These are phyloP conservation scores for Myotis lucifugus DNA, from an alignment of 2,113 vertebrate species.

Conservation along the genomic window DNA sequence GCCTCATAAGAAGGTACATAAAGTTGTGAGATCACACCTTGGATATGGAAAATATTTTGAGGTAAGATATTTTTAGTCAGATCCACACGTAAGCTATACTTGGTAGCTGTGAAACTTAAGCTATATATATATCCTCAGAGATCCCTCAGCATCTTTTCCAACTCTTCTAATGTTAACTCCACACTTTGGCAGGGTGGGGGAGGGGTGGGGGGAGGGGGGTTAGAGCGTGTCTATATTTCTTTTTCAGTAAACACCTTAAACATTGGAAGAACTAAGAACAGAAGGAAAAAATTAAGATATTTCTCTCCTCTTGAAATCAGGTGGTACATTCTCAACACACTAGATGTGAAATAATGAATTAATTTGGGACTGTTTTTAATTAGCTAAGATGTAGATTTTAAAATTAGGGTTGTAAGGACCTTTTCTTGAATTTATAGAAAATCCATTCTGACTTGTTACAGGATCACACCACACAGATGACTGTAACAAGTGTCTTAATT, in stretches of 20 bases:
- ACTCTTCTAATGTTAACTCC: neutral
- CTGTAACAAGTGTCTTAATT: slow-evolving; percentile 49
- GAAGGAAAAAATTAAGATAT: neutral
- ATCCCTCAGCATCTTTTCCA: neutral
- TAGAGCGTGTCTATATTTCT: neutral
- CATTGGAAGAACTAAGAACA: neutral
- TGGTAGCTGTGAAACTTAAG: neutral
- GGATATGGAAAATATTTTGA: neutral
- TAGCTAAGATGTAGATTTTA: slow-evolving; percentile 49
- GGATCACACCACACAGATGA: neutral
- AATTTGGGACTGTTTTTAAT: slow-evolving; percentile 48
- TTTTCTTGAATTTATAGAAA: slow-evolving; percentile 67
- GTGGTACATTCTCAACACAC: neutral
- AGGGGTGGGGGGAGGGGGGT: neutral
- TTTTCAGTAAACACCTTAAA: neutral
- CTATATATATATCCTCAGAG: neutral
- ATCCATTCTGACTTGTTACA: slow-evolving; percentile 23
- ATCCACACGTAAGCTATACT: neutral
- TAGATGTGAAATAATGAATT: slow-evolving; percentile 9
- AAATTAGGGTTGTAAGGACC: slow-evolving; percentile 4
- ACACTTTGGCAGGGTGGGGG: neutral
- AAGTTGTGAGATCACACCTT: neutral
- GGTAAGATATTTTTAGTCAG: neutral
- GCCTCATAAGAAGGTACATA: neutral
- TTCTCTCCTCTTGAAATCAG: neutral